Conservation (phyloP, 2,797 vertebrate species). For the Paratrypauchen microcephalus region DNA sequence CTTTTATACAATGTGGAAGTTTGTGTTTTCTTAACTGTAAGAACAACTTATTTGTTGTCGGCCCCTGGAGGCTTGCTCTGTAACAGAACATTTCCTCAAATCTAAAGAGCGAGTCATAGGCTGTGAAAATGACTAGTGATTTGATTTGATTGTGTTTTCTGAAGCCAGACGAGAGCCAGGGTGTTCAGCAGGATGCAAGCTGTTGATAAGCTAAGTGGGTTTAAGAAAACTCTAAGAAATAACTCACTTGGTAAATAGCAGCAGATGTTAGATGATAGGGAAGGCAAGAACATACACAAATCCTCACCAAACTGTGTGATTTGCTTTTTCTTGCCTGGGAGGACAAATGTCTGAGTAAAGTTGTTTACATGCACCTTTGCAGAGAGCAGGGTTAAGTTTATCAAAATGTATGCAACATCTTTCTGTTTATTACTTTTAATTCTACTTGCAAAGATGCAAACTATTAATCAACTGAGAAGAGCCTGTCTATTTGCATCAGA, state of each 20-base stretch:
- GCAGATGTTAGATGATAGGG: slow-evolving; percentile 43
- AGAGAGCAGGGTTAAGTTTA: slow-evolving; percentile 4
- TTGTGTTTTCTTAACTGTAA: slow-evolving; percentile 18
- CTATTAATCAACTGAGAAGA: neutral
- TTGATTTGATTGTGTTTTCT: slow-evolving; percentile 51
- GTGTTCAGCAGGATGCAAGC: slow-evolving; percentile 44
- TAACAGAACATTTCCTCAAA: slow-evolving; percentile 22
- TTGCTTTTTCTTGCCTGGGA: slow-evolving; percentile 7
- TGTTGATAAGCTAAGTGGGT: slow-evolving; percentile 54
- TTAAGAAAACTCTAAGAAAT: slow-evolving; percentile 46
- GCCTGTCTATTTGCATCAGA: too few species aligned
- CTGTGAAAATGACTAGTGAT: slow-evolving; percentile 24
- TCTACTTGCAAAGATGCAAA: neutral
- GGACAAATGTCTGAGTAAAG: slow-evolving; percentile 18
- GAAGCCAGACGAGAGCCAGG: slow-evolving; percentile 36
- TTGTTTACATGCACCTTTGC: slow-evolving; percentile 31
- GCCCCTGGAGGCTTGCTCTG: slow-evolving; percentile 25
- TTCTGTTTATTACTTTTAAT: neutral
- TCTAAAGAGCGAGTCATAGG: slow-evolving; percentile 20
- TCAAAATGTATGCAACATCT: neutral
- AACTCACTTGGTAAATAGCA: slow-evolving; percentile 48
- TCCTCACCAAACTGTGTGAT: slow-evolving; percentile 11
- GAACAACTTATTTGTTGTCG: slow-evolving; percentile 22
- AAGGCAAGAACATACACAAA: slow-evolving; percentile 12
- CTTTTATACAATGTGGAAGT: slow-evolving; percentile 8